phyloP scores from a whole-genome alignment of 1,140 invertebrate species.

The Tetranychus cinnabarinus region DNA sequence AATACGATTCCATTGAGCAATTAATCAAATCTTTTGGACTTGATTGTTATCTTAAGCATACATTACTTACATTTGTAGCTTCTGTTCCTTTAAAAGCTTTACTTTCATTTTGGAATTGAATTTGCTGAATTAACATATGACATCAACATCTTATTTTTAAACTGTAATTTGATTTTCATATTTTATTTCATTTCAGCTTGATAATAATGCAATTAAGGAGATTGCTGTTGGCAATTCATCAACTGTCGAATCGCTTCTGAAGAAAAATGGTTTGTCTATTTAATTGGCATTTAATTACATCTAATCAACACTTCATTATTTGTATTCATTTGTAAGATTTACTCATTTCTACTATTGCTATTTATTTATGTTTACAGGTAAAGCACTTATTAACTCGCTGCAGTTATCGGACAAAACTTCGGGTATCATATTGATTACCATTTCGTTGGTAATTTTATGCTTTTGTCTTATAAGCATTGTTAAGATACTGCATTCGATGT shows the following conservation, averaged over 20 bases:
- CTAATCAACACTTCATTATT: too few species aligned
- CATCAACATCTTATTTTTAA: too few species aligned
- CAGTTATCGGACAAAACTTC: slow-evolving; percentile 21
- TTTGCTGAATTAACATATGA: too few species aligned
- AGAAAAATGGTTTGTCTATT: neutral
- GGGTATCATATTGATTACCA: slow-evolving; percentile 25
- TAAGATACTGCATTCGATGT: slow-evolving; percentile 28
- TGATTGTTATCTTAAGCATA: too few species aligned
- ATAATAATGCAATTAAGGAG: neutral
- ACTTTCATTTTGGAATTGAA: too few species aligned
- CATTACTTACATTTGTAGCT: too few species aligned
- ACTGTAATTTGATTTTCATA: neutral
- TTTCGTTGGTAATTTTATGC: slow-evolving; percentile 27
- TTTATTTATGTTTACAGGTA: slow-evolving; percentile 12
- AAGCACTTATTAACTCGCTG: slow-evolving; percentile 16
- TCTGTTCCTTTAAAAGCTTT: too few species aligned
- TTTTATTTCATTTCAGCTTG: neutral
- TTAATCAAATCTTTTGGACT: too few species aligned
- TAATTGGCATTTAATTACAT: too few species aligned
- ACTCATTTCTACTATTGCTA: neutral
- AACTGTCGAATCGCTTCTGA: neutral
- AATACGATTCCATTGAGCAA: too few species aligned
- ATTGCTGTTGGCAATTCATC: neutral
- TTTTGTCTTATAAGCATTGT: slow-evolving; percentile 32
- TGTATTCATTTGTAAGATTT: neutral